Base-by-base conservation (phyloP, 2,797 vertebrate species). In the Syndactyla subalaris region DNA sequence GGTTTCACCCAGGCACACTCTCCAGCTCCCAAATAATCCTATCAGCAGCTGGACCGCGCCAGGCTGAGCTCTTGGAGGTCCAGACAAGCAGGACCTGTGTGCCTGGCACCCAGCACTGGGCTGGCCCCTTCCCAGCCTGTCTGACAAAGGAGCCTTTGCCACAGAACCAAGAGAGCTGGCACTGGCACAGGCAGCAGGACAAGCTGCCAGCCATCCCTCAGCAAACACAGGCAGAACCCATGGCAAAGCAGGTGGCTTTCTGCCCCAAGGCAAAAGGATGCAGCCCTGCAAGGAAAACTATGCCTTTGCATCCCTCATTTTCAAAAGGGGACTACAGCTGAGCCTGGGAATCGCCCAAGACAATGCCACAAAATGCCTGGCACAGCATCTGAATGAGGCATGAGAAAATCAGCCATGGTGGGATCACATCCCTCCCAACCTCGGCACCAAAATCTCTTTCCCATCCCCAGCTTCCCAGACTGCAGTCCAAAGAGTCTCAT, bases 111-210 rank as follows among this genome's bases (percentile, higher is more conserved):
- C 3, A 0, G 52, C 8, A 4, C 43, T 0, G 0, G 30, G 30
- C 77, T 91, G 85, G 74, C 82, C 66, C 68, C 0, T 2, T 46
- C 88, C 85, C 87, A 81, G 72, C 48, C 46, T 4, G 0, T 30
- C 45, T 54, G 57, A 80, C 88, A 91, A 92, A 89, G 70, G 73
- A 62, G 65, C 61, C 29, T 96, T 77, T 88, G 79, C 84, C 89
- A 88, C 11, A 0, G 63, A 70, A 57, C 78, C 57, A 21, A n/a
- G 26, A 46, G 85, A 67, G 39, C 46, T 0, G 2, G 6, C 0
- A 0, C 80, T 65, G 81, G 83, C 80, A 74, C 20, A 1, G 6
- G 73, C 5, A 1, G 36, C 0, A 0, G 38, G 68, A 62, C 59
- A 22, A 26, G 61, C 55, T 91, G 67, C 52, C 74, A 77, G 84